Evolutionary conservation across 2,888 invertebrate species (phyloP).

Genomic region (Erannis defoliaria): DNA sequence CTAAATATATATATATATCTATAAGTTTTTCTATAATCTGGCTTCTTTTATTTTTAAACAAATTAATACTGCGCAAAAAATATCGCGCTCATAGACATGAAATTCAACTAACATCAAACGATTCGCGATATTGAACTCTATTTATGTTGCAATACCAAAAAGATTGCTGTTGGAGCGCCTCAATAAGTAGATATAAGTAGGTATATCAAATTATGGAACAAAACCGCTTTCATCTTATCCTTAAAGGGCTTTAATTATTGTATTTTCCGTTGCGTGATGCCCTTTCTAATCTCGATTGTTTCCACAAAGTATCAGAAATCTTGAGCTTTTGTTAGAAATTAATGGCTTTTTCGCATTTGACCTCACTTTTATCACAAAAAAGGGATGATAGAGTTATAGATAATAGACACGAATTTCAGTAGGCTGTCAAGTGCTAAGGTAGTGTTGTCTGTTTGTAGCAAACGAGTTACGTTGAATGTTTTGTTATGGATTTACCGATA

Average conservation of each 20-base stretch:
- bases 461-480: background rate
- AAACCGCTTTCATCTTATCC: constrained; percentile 2
- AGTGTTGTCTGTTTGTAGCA: constrained; percentile 20
- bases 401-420: constrained; percentile 40
- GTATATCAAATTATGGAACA: background rate
- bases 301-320: constrained; percentile 18
- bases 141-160: no score
- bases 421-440: constrained; percentile 30
- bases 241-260: constrained; percentile 6
- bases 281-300: constrained; percentile 14
- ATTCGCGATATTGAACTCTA: no score
- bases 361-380: constrained; percentile 34
- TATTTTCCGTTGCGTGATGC: constrained; percentile 23
- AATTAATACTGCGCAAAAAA: no score
- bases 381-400: constrained; percentile 25
- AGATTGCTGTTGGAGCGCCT: no score
- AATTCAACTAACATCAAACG: no score
- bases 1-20: no score
- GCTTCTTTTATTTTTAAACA: no score
- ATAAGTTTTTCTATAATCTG: no score
- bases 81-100: no score
- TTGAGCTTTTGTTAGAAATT: constrained; percentile 20
- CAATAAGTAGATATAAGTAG: background rate
- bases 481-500: background rate
- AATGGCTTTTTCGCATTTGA: constrained; percentile 14